Conservation (phyloP, 2,797 vertebrate genomes). For the Argya squamiceps region DNA sequence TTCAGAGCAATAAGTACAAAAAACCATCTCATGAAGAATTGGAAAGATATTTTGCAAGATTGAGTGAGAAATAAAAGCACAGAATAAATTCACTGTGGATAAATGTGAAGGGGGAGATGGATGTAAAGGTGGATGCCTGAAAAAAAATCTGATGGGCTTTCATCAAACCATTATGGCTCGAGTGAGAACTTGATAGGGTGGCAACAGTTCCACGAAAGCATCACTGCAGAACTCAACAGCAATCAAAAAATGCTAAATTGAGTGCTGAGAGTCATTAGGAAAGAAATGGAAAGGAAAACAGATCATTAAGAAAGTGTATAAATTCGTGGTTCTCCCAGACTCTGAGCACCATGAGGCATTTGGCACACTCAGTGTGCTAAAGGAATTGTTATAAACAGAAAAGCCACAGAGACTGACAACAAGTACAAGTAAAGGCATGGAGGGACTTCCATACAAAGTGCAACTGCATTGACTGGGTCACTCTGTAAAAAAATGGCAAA, state of each 20-base stretch:
- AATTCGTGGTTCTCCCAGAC: not conserved
- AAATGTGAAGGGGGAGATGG: not conserved
- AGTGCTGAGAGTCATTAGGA: slow-evolving; percentile 10
- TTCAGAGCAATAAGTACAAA: not conserved
- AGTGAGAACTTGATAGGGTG: not conserved
- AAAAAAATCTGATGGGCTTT: not conserved
- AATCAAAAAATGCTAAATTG: not conserved
- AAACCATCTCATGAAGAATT: not conserved
- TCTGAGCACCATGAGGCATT: not conserved
- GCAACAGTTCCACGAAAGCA: not conserved
- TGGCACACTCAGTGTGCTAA: not conserved
- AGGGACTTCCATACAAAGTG: not conserved
- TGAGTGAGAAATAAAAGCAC: not conserved
- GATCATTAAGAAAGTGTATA: not conserved
- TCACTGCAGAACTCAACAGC: not conserved
- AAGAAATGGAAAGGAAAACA: slow-evolving; percentile 3
- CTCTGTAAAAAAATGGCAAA: too few species aligned
- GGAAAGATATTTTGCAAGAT: not conserved
- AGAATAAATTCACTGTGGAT: not conserved
- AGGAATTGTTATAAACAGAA: not conserved
- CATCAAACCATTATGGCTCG: not conserved
- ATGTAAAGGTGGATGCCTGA: not conserved
- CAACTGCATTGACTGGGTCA: not conserved
- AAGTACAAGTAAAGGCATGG: not conserved
- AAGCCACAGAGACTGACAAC: not conserved